Base-by-base conservation (phyloP, 2,888 invertebrate species). In the Blomia tropicalis region DNA sequence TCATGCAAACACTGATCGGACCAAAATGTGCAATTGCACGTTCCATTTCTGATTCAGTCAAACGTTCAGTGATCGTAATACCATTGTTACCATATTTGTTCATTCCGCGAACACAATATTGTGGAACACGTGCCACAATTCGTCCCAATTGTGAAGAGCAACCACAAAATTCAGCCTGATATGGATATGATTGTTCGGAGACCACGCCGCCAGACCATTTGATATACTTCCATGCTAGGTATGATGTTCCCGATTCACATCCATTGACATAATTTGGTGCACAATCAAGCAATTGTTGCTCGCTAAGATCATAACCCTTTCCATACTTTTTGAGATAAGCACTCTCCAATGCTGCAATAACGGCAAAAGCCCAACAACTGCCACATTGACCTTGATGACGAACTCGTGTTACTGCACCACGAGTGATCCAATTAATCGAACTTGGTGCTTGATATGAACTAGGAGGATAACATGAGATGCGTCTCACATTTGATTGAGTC, bases 1-100 rank as follows among this genome's bases (percentile, higher is more conserved):
- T 47, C 22, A 47, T 7, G 51, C 51, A 47, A n/a, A 47, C 51
- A n/a, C 23, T 47, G 51, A 47, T n/a, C 51, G 51, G 51, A n/a
- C 51, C 51, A 47, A 47, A 47, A n/a, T 47, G 22, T 7, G 51
- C 51, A 7, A 47, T n/a, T 11, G 51, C 51, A 7, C 51, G 51
- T 27, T 47, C 51, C 51, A 47, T 47, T n/a, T 47, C 51, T 7
- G 51, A 11, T 7, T 47, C 51, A 11, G 51, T 25, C 7, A 47
- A n/a, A 27, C 7, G 7, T 47, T 47, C 51, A 7, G 7, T 25
- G 11, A 27, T 14, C 5, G 51, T 47, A 11, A 14, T 7, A 27
- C 14, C 22, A n/a, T 27, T 47, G 22, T 22, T 11, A 27, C 51
- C 51, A n/a, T 47, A 47, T 14, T 19, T 14, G 51, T 22, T 47